A percentile compares a stretch with the other conserved stretches of the same genome.
phyloP scores from a whole-genome alignment of 1,140 invertebrate genomes.

The Caenorhabditis briggsae region DNA sequence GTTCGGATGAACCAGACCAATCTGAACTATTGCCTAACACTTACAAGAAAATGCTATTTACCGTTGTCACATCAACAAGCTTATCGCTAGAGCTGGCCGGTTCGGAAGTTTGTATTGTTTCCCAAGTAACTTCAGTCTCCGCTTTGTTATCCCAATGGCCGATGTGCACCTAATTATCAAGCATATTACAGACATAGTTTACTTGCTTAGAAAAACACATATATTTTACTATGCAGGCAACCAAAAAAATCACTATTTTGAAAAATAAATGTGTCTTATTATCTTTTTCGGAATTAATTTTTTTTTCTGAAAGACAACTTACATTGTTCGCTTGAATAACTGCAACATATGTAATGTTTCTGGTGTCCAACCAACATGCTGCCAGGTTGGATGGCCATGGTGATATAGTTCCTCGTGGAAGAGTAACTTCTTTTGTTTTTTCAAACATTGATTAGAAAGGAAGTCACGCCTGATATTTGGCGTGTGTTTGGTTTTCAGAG shows the following conservation, averaged over 20 bases:
- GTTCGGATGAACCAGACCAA: slow-evolving; percentile 55
- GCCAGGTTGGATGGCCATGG: slow-evolving; percentile 51
- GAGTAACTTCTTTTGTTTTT: background rate
- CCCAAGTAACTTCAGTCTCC: slow-evolving; percentile 15
- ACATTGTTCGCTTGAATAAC: slow-evolving; percentile 37
- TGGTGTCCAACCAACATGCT: slow-evolving; percentile 33
- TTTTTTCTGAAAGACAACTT: background rate
- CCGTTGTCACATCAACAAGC: slow-evolving; percentile 42
- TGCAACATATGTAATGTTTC: slow-evolving; percentile 58
- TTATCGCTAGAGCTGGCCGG: background rate
- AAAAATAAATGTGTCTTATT: no score
- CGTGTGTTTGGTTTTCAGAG: background rate
- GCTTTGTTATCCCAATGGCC: slow-evolving; percentile 22
- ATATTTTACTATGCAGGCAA: no score
- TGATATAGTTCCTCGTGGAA: slow-evolving; percentile 16
- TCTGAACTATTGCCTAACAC: background rate
- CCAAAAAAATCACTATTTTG: no score
- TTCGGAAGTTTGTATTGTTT: background rate
- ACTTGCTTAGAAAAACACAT: no score
- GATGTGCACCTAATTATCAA: slow-evolving; percentile 2
- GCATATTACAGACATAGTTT: no score
- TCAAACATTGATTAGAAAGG: slow-evolving; percentile 4
- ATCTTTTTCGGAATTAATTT: no score
- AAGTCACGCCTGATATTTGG: background rate
- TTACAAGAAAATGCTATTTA: background rate